Conservation (phyloP, 2,888 invertebrate genomes). For the Oligia fasciuncula region DNA sequence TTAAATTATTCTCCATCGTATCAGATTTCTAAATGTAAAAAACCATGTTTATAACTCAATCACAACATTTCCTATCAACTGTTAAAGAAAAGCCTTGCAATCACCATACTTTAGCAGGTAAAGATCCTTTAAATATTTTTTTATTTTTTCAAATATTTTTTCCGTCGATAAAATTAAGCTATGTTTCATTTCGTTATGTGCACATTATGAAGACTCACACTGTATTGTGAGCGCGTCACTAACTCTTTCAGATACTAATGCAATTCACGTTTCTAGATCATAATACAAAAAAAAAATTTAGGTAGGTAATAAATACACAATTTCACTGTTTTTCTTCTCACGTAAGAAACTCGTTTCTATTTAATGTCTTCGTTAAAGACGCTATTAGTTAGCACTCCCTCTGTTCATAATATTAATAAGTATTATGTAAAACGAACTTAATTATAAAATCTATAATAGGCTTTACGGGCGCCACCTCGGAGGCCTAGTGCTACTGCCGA, state of each 20-base stretch:
- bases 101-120: no score
- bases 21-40: no score
- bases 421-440: not conserved
- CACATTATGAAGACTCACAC: no score
- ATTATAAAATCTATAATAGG: conserved; percentile 17
- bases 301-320: not conserved
- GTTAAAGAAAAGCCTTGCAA: no score
- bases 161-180: no score
- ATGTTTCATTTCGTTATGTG: no score
- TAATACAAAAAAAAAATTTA: not conserved
- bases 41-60: no score
- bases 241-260: not conserved
- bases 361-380: not conserved
- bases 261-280: not conserved
- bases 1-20: no score
- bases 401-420: not conserved
- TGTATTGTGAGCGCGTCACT: not conserved
- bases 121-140: no score
- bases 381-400: not conserved
- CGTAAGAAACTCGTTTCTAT: not conserved
- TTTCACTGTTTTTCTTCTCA: not conserved
- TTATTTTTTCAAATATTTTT: no score
- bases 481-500: no score
- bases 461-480: not conserved
- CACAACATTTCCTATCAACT: no score